Conservation (phyloP, 2,888 invertebrate genomes). For the Strigamia transsilvanica region DNA sequence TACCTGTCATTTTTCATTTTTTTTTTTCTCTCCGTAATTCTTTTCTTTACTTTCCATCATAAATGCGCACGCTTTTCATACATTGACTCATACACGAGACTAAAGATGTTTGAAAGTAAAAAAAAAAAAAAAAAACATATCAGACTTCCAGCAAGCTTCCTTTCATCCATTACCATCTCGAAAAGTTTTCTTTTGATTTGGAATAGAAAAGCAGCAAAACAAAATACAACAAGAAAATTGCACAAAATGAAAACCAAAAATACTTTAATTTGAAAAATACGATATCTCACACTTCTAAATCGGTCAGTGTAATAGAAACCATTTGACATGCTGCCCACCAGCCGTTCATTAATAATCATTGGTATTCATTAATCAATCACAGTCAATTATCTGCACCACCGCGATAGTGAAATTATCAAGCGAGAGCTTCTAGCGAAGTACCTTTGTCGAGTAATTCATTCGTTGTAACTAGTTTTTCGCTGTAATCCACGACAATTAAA, state of each 20-base stretch:
- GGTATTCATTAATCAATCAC: not conserved
- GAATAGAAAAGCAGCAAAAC: not conserved
- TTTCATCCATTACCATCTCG: conserved; percentile 8
- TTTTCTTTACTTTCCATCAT: not conserved
- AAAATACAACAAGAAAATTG: not conserved
- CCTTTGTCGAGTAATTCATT: too few species aligned
- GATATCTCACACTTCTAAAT: too few species aligned
- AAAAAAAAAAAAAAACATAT: too few species aligned
- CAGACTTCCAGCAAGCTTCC: conserved; percentile 27
- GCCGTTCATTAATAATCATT: not conserved
- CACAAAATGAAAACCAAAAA: too few species aligned
- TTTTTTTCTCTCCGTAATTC: not conserved
- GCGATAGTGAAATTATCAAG: not conserved
- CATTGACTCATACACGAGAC: conserved; percentile 3
- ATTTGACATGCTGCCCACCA: too few species aligned
- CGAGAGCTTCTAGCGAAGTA: not conserved
- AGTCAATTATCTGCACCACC: conserved; percentile 8
- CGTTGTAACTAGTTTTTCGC: too few species aligned
- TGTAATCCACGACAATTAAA: too few species aligned
- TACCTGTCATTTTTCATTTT: conserved; percentile 27
- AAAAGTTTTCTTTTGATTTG: conserved; percentile 29
- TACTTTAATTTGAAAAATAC: too few species aligned
- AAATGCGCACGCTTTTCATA: conserved; percentile 23
- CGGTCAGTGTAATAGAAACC: too few species aligned
- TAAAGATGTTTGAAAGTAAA: not conserved